These are phyloP conservation scores for Pyrocephalus nanus DNA, from an alignment of 2,797 vertebrate genomes.

Conservation along the genomic window DNA sequence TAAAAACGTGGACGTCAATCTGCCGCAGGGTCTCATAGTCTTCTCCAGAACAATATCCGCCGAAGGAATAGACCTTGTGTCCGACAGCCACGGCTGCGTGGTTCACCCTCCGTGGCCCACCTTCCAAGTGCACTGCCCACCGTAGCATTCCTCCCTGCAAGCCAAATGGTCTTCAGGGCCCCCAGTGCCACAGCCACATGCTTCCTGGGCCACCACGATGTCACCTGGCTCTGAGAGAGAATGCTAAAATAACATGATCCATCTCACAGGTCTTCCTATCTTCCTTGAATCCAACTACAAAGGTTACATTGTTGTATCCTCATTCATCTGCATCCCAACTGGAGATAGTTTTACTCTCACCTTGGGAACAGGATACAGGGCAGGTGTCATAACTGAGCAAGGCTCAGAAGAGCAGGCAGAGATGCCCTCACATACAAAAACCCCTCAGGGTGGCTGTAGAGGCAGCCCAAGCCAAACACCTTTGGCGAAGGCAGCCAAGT, in stretches of 20 bases:
- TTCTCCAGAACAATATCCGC: constrained; percentile 97
- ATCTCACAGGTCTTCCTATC: accelerated
- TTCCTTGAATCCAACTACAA: background rate
- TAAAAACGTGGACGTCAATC: constrained; percentile 98
- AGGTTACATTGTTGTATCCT: background rate
- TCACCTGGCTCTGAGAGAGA: background rate
- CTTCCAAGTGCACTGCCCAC: constrained; percentile 99
- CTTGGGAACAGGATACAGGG: background rate
- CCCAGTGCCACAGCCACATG: constrained; percentile 65
- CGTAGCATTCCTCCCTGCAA: constrained; percentile 86
- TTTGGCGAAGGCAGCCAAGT: accelerated
- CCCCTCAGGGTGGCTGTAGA: background rate
- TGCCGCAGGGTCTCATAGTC: constrained; percentile 97
- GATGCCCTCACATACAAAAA: background rate
- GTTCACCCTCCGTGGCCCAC: constrained; percentile 97
- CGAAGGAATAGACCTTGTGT: constrained; percentile 98
- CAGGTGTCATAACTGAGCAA: background rate
- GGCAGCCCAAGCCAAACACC: background rate
- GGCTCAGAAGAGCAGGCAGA: background rate
- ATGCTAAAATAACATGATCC: accelerated
- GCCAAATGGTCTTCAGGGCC: constrained; percentile 49
- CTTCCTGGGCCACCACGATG: constrained; percentile 33
- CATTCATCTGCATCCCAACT: background rate
- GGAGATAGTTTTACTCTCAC: background rate
- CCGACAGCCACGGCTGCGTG: constrained; percentile 97